phyloP scores from a whole-genome alignment of 2,797 vertebrate genomes.

The Dryobates pubescens region DNA sequence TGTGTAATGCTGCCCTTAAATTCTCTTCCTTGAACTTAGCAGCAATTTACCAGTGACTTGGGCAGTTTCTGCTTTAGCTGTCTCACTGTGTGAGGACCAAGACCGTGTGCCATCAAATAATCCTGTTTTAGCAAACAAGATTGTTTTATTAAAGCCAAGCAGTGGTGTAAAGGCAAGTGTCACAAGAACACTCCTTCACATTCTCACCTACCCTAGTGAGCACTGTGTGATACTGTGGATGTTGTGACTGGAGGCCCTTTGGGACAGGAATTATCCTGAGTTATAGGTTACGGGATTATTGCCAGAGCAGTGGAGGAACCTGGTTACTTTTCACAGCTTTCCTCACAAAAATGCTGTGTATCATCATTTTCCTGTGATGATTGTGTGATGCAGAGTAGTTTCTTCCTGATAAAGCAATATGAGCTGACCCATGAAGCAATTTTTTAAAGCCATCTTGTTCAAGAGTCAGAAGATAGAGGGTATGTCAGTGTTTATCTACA shows the following conservation, averaged over 20 bases:
- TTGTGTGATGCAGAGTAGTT: background rate
- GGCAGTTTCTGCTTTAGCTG: background rate
- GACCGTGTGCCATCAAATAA: background rate
- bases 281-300: background rate
- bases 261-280: background rate
- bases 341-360: background rate
- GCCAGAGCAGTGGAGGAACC: background rate
- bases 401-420: background rate
- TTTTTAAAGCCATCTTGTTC: background rate
- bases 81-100: background rate
- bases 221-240: background rate
- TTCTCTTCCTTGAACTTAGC: background rate
- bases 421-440: background rate
- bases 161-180: background rate
- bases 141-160: background rate
- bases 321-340: background rate
- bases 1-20: background rate
- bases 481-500: background rate
- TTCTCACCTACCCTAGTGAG: background rate
- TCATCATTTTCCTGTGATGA: background rate
- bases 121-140: background rate
- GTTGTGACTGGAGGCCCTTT: accelerated
- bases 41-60: background rate
- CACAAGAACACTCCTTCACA: background rate
- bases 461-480: background rate